These are phyloP conservation scores for Ptychadena robeensis DNA, from an alignment of 2,797 vertebrate species.

Conservation along the genomic window DNA sequence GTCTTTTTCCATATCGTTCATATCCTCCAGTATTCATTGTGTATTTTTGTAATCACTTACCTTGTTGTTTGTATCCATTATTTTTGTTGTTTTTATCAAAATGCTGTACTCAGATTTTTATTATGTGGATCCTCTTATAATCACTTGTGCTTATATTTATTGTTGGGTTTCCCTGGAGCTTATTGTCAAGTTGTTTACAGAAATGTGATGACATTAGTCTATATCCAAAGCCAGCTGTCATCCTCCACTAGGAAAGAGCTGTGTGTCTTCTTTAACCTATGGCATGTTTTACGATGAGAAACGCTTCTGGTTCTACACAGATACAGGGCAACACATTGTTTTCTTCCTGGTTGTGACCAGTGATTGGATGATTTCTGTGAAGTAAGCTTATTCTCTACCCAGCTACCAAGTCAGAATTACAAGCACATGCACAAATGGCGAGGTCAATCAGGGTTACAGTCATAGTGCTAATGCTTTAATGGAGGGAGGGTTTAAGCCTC, in stretches of 20 bases:
- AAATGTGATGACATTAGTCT: slow-evolving; percentile 57
- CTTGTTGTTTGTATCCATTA: not conserved
- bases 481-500: slow-evolving; percentile 63
- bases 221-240: slow-evolving; percentile 33
- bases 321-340: slow-evolving; percentile 61
- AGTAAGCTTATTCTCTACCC: slow-evolving; percentile 69
- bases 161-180: slow-evolving; percentile 42
- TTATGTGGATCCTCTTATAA: slow-evolving; percentile 32
- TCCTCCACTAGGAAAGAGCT: slow-evolving; percentile 42
- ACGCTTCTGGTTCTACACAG: slow-evolving; percentile 55
- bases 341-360: slow-evolving; percentile 35
- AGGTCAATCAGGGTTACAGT: slow-evolving; percentile 65
- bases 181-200: slow-evolving; percentile 57
- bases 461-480: slow-evolving; percentile 68
- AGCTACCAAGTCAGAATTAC: slow-evolving; percentile 67
- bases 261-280: slow-evolving; percentile 52
- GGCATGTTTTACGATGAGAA: slow-evolving; percentile 51
- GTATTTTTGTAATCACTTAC: not conserved
- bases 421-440: slow-evolving; percentile 66
- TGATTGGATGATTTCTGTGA: slow-evolving; percentile 61
- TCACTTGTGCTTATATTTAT: slow-evolving; percentile 40
- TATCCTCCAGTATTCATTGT: too few relatives aligned
- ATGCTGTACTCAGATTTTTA: slow-evolving; percentile 1
- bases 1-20: not conserved
- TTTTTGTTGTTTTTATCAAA: slow-evolving; percentile 1